Evolutionary conservation across 2,797 vertebrate genomes (phyloP).

Genomic region (Sebastes vulpes): DNA sequence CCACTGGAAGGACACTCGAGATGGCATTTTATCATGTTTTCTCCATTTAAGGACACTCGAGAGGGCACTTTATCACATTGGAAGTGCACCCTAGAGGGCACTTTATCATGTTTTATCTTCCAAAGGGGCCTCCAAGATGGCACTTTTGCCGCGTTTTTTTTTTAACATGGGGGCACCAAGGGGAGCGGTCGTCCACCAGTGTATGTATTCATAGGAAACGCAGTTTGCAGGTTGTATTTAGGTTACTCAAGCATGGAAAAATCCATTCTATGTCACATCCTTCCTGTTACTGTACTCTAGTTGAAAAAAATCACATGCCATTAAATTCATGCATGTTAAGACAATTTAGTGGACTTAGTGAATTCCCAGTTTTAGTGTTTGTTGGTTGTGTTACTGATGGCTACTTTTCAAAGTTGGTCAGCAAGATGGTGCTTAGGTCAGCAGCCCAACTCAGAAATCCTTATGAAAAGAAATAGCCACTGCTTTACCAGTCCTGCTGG

Average conservation of each 20-base stretch:
- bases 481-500: not conserved
- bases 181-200: not conserved
- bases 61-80: too few relatives aligned
- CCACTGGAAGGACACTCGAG: too few relatives aligned
- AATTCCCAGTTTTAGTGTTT: not conserved
- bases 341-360: not conserved
- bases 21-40: too few relatives aligned
- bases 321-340: not conserved
- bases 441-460: not conserved
- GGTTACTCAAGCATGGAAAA: conserved; percentile 16
- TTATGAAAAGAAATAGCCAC: conserved; percentile 20
- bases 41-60: too few relatives aligned
- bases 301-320: not conserved
- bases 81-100: too few relatives aligned
- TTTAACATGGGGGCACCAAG: too few relatives aligned
- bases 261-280: not conserved
- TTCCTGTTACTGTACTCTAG: not conserved
- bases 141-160: too few relatives aligned
- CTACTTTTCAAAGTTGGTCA: conserved; percentile 4
- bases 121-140: too few relatives aligned
- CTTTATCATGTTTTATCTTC: too few relatives aligned
- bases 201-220: conserved; percentile 10
- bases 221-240: conserved; percentile 34
- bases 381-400: not conserved
- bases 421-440: conserved; percentile 1